Evolutionary conservation across 2,113 vertebrate species (phyloP).

Genomic region (Riparia riparia): DNA sequence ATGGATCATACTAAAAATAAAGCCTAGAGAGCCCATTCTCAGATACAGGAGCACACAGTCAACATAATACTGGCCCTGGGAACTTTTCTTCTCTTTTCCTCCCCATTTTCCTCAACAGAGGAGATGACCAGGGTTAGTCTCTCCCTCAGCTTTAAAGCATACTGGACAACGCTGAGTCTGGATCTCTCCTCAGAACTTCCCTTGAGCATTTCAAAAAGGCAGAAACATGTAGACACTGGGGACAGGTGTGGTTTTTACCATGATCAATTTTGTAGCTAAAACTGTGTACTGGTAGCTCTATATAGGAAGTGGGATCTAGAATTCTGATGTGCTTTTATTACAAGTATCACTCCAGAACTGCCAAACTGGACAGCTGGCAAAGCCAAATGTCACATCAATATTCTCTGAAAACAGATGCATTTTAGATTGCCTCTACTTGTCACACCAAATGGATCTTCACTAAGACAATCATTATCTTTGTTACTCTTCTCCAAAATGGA

Average conservation of each 20-base stretch:
- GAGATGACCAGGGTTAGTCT: neutral
- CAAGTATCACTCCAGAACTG: neutral
- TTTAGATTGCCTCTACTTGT: neutral
- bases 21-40: neutral
- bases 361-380: neutral
- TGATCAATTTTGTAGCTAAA: neutral
- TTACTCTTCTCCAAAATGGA: neutral
- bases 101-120: neutral
- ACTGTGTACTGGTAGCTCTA: neutral
- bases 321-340: neutral
- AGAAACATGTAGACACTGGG: neutral
- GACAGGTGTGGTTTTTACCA: neutral
- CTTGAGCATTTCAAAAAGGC: neutral
- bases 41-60: neutral
- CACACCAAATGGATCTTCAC: neutral
- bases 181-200: neutral
- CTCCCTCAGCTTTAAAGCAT: neutral
- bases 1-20: neutral
- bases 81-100: neutral
- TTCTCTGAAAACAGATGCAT: neutral
- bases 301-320: neutral
- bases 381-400: rapidly evolving
- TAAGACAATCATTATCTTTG: neutral
- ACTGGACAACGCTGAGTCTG: neutral
- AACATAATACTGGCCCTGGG: neutral